Conservation (phyloP, 2,113 vertebrate genomes). For the Dicerorhinus sumatrensis region DNA sequence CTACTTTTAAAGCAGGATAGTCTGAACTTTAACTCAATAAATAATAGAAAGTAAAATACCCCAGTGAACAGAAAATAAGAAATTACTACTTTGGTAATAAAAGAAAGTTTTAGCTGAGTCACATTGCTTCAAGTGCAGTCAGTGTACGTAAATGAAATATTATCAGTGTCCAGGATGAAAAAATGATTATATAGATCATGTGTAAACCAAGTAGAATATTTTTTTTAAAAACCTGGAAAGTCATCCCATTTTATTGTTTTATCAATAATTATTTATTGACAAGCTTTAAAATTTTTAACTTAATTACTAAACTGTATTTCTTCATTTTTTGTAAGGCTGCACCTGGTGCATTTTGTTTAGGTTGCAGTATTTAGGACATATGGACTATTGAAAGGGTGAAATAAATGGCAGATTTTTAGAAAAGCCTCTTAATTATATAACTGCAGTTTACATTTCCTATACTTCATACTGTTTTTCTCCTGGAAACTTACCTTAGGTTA, state of each 20-base stretch:
- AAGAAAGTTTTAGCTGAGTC: slow-evolving; percentile 41
- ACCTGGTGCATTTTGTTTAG: slow-evolving; percentile 14
- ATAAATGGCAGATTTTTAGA: slow-evolving; percentile 26
- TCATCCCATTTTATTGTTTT: slow-evolving; percentile 21
- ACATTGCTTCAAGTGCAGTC: neutral
- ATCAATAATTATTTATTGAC: slow-evolving; percentile 12
- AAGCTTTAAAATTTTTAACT: neutral
- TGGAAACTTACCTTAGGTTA: neutral
- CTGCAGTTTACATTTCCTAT: neutral
- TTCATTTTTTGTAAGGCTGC: neutral
- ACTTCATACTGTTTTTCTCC: neutral
- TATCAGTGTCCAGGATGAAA: neutral
- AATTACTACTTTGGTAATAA: slow-evolving; percentile 16
- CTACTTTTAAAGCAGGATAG: neutral
- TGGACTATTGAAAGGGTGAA: slow-evolving; percentile 28
- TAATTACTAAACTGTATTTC: neutral
- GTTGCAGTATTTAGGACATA: slow-evolving; percentile 36
- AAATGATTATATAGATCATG: neutral
- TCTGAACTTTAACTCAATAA: slow-evolving; percentile 37
- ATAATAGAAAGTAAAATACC: neutral
- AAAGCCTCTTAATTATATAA: neutral
- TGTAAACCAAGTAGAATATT: slow-evolving; percentile 40
- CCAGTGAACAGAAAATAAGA: slow-evolving; percentile 15
- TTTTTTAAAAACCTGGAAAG: neutral
- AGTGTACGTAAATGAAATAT: slow-evolving; percentile 7